Evolutionary conservation across 1,140 invertebrate genomes (phyloP).

Genomic region (Ips nitidus): DNA sequence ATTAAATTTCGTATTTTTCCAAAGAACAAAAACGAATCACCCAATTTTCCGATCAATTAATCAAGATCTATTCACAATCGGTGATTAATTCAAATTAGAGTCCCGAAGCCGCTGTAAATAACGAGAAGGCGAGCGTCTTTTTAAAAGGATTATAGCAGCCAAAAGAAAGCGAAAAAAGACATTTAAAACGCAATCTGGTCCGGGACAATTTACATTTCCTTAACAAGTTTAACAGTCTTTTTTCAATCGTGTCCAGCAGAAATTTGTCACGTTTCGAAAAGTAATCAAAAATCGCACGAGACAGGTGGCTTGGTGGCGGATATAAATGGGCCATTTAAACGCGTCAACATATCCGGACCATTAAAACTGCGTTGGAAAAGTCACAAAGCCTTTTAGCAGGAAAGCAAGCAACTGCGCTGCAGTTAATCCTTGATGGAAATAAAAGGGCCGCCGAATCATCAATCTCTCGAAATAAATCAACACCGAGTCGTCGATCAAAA

Average conservation of each 20-base stretch:
- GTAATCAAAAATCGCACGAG: neutral
- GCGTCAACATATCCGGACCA: neutral
- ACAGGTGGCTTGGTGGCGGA: neutral
- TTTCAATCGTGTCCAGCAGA: too few species aligned
- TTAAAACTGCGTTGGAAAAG: constrained; percentile 3
- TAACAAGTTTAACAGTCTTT: too few species aligned
- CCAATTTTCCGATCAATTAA: constrained; percentile 16
- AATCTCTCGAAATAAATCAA: constrained; percentile 27
- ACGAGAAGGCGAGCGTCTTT: constrained; percentile 14
- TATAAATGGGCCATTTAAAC: neutral
- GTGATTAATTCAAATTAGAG: constrained; percentile 25
- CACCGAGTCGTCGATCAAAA: constrained; percentile 25
- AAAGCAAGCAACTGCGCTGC: constrained; percentile 4
- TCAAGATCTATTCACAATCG: constrained; percentile 10
- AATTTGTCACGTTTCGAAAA: too few species aligned
- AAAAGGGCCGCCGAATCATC: constrained; percentile 15
- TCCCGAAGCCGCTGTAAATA: constrained; percentile 8
- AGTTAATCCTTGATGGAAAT: constrained; percentile 26
- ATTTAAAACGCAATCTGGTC: neutral
- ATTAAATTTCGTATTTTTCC: neutral
- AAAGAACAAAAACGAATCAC: neutral
- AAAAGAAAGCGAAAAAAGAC: constrained; percentile 9
- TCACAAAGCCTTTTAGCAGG: constrained; percentile 11
- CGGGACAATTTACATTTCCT: neutral
- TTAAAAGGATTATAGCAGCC: constrained; percentile 6